These are phyloP conservation scores for Trachops cirrhosus DNA, from an alignment of 2,797 vertebrate species.

Conservation along the genomic window DNA sequence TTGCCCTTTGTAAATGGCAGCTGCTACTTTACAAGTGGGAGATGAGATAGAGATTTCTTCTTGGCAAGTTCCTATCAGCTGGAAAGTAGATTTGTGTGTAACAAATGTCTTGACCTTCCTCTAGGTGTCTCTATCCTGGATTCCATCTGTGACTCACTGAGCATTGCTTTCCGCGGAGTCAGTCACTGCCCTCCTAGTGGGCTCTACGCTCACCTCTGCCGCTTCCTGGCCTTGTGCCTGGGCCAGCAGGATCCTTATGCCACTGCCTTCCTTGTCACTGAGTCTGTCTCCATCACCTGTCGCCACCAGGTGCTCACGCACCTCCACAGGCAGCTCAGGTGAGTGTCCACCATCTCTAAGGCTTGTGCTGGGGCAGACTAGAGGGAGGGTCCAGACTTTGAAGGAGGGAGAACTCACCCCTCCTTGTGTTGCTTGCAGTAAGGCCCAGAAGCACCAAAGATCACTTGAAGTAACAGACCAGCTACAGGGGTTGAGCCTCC, in stretches of 20 bases:
- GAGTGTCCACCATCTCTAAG: slow-evolving; percentile 49
- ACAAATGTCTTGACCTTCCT: background rate
- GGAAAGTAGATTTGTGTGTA: background rate
- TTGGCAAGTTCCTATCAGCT: background rate
- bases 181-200: slow-evolving; percentile 89
- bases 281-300: slow-evolving; percentile 89
- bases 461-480: slow-evolving; percentile 79
- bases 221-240: slow-evolving; percentile 85
- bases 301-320: slow-evolving; percentile 90
- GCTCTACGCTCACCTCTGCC: slow-evolving; percentile 87
- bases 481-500: slow-evolving; percentile 84
- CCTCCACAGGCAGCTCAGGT: slow-evolving; percentile 88
- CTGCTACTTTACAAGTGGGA: background rate
- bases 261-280: slow-evolving; percentile 89
- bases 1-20: background rate
- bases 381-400: background rate
- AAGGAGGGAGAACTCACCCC: background rate
- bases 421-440: slow-evolving; percentile 79
- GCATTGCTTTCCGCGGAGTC: slow-evolving; percentile 84
- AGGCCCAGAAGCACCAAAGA: slow-evolving; percentile 83
- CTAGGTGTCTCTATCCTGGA: slow-evolving; percentile 85
- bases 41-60: background rate
- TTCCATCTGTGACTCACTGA: slow-evolving; percentile 81
- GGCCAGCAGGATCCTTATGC: slow-evolving; percentile 86
- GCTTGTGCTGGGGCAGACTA: background rate